These are phyloP conservation scores for Loxodonta africana DNA, from an alignment of 2,113 vertebrate genomes.

Conservation along the genomic window DNA sequence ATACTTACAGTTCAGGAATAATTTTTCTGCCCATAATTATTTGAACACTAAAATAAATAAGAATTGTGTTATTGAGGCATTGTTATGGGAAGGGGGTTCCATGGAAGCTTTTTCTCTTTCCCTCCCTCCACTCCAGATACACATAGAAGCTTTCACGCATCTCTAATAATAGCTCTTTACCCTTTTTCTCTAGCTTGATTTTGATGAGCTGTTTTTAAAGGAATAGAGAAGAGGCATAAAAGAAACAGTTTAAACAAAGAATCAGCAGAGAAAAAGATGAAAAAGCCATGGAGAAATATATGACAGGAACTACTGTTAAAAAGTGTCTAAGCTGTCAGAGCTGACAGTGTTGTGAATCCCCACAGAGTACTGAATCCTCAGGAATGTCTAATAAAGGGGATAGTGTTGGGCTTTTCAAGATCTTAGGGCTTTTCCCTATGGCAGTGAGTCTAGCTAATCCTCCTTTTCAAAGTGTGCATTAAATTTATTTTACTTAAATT, in stretches of 20 bases:
- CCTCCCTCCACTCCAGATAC: not conserved
- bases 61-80: not conserved
- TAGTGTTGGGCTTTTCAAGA: not conserved
- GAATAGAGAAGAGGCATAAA: constrained; percentile 1
- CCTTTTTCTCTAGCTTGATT: not conserved
- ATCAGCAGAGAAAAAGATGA: constrained; percentile 60
- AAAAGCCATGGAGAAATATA: constrained; percentile 53
- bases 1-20: not conserved
- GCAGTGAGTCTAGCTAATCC: not conserved
- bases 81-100: not conserved
- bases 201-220: not conserved
- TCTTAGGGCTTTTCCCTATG: not conserved
- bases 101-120: not conserved
- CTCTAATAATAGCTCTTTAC: not conserved
- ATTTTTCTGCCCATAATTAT: not conserved
- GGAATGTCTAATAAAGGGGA: constrained; percentile 9
- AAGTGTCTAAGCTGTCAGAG: constrained; percentile 65
- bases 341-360: constrained; percentile 48
- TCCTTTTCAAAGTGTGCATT: not conserved
- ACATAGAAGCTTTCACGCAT: not conserved
- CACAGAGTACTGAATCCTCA: not conserved
- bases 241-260: constrained; percentile 60
- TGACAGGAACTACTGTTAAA: constrained; percentile 73
- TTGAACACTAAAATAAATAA: not conserved
- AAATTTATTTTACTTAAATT: constrained; percentile 30